Conservation (phyloP, 2,797 vertebrate species). For the Meda fulgida region DNA sequence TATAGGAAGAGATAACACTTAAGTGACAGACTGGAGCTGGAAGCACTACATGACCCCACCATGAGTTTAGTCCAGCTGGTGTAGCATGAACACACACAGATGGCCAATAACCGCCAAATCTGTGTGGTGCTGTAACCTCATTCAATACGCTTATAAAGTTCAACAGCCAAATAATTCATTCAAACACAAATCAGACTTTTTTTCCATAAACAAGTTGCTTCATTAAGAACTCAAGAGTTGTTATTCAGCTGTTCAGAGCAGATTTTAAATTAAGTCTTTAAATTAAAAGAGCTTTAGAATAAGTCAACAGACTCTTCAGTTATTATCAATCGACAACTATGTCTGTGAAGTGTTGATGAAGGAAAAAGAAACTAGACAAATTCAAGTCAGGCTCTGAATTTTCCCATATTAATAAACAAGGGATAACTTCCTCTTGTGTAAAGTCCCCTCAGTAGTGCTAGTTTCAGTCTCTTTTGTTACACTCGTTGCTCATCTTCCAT, state of each 20-base stretch:
- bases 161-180: conserved; percentile 59
- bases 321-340: not conserved
- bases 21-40: conserved; percentile 36
- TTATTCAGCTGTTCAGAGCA: conserved; percentile 7
- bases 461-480: not conserved
- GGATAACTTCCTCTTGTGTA: not conserved
- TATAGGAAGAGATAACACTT: conserved; percentile 9
- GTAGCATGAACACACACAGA: conserved; percentile 30
- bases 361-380: not conserved
- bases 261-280: not conserved
- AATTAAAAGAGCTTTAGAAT: not conserved
- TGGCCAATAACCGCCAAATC: conserved; percentile 40
- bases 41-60: conserved; percentile 28
- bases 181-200: conserved; percentile 22
- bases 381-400: not conserved
- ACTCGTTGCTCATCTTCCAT: not conserved
- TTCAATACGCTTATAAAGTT: conserved; percentile 16
- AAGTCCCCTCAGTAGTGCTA: not conserved
- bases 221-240: not conserved
- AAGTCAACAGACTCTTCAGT: not conserved
- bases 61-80: conserved; percentile 57
- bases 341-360: not conserved
- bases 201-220: conserved; percentile 1
- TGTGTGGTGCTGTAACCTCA: not conserved
- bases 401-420: not conserved